Evolutionary conservation across 2,797 vertebrate species (phyloP).

Genomic region (Naso thynnoides): DNA sequence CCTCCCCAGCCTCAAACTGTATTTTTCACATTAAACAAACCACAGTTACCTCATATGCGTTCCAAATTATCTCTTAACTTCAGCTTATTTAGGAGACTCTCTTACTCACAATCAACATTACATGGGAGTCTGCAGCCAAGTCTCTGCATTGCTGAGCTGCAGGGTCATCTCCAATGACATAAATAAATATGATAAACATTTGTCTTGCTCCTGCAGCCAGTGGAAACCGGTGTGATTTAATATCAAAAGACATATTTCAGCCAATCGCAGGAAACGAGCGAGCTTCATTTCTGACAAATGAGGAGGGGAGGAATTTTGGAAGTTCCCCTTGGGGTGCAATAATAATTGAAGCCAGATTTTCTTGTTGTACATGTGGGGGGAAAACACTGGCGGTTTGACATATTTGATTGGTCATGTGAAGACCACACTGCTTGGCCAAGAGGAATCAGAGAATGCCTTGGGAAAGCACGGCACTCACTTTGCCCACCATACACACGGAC

Average conservation of each 20-base stretch:
- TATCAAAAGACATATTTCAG: slow-evolving; percentile 85
- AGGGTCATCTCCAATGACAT: slow-evolving; percentile 82
- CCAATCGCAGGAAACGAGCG: slow-evolving; percentile 83
- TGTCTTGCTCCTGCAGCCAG: slow-evolving; percentile 81
- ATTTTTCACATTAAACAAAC: slow-evolving; percentile 82
- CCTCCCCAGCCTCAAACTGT: slow-evolving; percentile 66
- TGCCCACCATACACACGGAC: slow-evolving; percentile 51
- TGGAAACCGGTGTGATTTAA: slow-evolving; percentile 82
- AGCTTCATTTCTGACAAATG: slow-evolving; percentile 86
- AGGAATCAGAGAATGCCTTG: slow-evolving; percentile 65
- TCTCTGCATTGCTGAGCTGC: slow-evolving; percentile 65
- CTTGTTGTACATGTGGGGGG: slow-evolving; percentile 80
- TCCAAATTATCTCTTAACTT: slow-evolving; percentile 80
- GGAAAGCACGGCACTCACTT: slow-evolving; percentile 55
- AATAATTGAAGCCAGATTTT: slow-evolving; percentile 85
- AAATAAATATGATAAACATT: slow-evolving; percentile 86
- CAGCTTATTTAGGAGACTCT: slow-evolving; percentile 79
- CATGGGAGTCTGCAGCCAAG: slow-evolving; percentile 68
- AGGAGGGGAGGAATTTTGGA: slow-evolving; percentile 81
- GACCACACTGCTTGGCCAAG: slow-evolving; percentile 80
- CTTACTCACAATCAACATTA: slow-evolving; percentile 80
- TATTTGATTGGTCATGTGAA: slow-evolving; percentile 86
- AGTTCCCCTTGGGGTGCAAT: slow-evolving; percentile 82
- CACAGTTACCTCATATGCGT: slow-evolving; percentile 81
- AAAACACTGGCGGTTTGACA: slow-evolving; percentile 79